Conservation (phyloP, 2,113 vertebrate genomes). For the Hemibagrus wyckioides region DNA sequence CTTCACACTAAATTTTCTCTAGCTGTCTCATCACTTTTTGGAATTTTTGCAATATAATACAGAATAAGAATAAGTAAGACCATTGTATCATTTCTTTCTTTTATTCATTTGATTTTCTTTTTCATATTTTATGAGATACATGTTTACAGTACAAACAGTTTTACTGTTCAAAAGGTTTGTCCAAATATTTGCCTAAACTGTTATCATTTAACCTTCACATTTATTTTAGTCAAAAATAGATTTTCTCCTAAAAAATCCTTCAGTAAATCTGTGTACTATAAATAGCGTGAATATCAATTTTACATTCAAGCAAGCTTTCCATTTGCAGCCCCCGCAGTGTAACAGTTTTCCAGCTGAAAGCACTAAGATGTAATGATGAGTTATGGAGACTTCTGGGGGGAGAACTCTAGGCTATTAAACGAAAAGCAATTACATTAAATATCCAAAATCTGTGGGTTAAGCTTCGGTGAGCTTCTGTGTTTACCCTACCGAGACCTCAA, state of each 20-base stretch:
- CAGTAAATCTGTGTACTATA: slow-evolving; percentile 5
- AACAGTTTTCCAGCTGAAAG: slow-evolving; percentile 40
- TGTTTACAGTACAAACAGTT: neutral
- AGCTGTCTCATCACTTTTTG: slow-evolving; percentile 10
- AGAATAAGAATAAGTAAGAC: neutral
- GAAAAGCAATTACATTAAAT: slow-evolving; percentile 38
- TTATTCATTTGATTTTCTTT: neutral
- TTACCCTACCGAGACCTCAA: slow-evolving; percentile 32
- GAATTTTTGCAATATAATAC: slow-evolving; percentile 4
- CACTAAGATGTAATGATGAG: slow-evolving; percentile 42
- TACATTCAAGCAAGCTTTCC: slow-evolving; percentile 24
- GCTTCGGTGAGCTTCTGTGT: slow-evolving; percentile 16
- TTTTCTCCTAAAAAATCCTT: neutral
- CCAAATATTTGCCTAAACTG: neutral
- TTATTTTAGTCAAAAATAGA: neutral
- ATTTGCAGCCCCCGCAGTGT: slow-evolving; percentile 18
- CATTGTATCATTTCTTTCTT: neutral
- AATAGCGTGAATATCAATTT: slow-evolving; percentile 44
- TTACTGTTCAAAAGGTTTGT: neutral
- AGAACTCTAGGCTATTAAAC: slow-evolving; percentile 14
- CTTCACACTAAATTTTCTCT: slow-evolving; percentile 1
- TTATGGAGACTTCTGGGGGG: slow-evolving; percentile 31
- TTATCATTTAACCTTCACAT: neutral
- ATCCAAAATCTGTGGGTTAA: slow-evolving; percentile 15
- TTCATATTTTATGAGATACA: neutral